Base-by-base conservation (phyloP, 2,113 vertebrate species). In the Stercorarius parasiticus region DNA sequence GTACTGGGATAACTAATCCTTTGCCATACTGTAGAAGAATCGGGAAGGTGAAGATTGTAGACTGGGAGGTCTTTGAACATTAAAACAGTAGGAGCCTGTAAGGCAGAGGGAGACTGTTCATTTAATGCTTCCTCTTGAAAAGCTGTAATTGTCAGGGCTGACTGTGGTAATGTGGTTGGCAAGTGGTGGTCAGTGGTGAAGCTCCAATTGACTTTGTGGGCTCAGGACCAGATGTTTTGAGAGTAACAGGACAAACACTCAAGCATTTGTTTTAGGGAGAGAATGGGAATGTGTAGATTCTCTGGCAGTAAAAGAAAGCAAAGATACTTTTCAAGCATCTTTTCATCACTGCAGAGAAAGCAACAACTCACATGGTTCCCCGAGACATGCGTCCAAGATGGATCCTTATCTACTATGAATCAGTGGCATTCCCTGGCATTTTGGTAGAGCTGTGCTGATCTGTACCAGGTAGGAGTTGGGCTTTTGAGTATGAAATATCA, bases 301-400 rank as follows among this genome's bases (percentile, higher is more conserved):
- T 53, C 15, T 22, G 38, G 15, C 36, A 71, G 27, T 16, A 67
- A 62, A 84, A 82, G 25, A 83, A 94, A 74, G 14, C 14, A 64
- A 64, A 66, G 21, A 49, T 36, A 45, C 7, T 80, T 94, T 67
- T n/a, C 20, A 58, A 53, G 43, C 20, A 3, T 70, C 25, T 70
- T 86, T 91, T 70, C 10, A 29, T 87, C 26, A 14, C 38, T 29
- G 0, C 0, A 1, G 55, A 62, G 64, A 26, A 64, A 70, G 55
- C 10, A 93, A 20, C 20, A 73, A 25, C 25, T 81, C 4, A 4
- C 0, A 0, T 50, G 15, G 10, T 72, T 71, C 56, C 32, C 32
- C 0, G 2, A 45, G 19, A 16, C 8, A 13, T 8, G 4, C 8
- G 6, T 76, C 32, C 20, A 18, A 50, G n/a, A 14, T 0, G 1